Conservation (phyloP, 2,113 vertebrate genomes). For the Pogona vitticeps region DNA sequence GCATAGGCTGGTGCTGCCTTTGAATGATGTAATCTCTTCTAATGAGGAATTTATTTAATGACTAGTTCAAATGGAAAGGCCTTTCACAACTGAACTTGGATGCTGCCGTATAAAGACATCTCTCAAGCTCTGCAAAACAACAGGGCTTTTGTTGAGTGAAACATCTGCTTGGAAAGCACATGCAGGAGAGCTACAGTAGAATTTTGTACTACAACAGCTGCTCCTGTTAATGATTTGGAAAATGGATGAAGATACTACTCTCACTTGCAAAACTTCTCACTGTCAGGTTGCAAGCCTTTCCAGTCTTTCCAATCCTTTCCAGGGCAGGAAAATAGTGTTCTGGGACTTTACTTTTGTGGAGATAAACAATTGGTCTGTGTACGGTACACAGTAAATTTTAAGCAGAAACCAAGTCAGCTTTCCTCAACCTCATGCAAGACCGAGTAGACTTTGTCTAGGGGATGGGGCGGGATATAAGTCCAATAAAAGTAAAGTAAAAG, state of each 20-base stretch:
- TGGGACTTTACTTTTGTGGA: not conserved
- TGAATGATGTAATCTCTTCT: not conserved
- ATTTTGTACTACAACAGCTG: not conserved
- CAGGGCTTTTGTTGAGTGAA: not conserved
- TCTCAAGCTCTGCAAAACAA: not conserved
- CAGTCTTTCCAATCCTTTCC: too few species aligned
- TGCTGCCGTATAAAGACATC: not conserved
- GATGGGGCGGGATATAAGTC: too few species aligned
- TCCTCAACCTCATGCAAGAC: too few species aligned
- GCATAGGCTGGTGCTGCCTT: not conserved
- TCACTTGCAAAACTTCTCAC: not conserved
- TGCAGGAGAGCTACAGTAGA: not conserved
- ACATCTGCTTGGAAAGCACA: not conserved
- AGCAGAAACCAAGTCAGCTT: too few species aligned
- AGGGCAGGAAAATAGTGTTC: too few species aligned
- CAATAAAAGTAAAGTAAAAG: too few species aligned
- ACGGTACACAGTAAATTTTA: too few species aligned
- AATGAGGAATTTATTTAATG: not conserved
- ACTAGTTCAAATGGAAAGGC: not conserved
- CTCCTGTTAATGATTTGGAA: not conserved
- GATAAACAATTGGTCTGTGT: not conserved
- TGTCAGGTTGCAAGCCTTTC: not conserved
- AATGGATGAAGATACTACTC: not conserved
- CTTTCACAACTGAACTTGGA: not conserved
- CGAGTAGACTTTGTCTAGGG: too few species aligned